A percentile compares a stretch with the other conserved stretches of the same genome.
Evolutionary conservation across 2,888 invertebrate species (phyloP).

Genomic region (Julus scanicus): DNA sequence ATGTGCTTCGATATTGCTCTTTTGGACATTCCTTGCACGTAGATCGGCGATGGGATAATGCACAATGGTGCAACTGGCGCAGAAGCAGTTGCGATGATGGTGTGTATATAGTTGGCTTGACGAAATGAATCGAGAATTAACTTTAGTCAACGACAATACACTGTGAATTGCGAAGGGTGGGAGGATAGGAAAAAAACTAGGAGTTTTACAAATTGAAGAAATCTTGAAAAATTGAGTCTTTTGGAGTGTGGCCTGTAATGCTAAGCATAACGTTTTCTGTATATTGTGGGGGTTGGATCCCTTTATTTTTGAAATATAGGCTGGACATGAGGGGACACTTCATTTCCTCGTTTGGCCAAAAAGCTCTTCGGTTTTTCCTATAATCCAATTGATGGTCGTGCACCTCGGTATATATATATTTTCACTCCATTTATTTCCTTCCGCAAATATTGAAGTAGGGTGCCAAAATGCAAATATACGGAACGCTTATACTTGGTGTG

Average conservation of each 20-base stretch:
- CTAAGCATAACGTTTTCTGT: not conserved
- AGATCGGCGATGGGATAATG: not conserved
- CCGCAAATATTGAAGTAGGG: not conserved
- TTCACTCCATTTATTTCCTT: conserved; percentile 30
- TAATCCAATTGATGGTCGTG: conserved; percentile 20
- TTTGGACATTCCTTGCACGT: not conserved
- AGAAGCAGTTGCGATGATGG: not conserved
- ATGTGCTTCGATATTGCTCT: not conserved
- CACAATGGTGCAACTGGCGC: not conserved
- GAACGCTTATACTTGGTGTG: too few relatives aligned
- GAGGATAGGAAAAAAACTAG: not conserved
- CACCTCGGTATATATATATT: not conserved
- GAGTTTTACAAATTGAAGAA: conserved; percentile 39
- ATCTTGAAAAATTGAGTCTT: conserved; percentile 28
- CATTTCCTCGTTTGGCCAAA: conserved; percentile 1
- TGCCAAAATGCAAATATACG: not conserved
- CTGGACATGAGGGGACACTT: not conserved
- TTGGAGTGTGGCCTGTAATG: conserved; percentile 21
- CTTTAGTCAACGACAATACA: conserved; percentile 36
- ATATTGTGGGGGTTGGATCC: too few relatives aligned
- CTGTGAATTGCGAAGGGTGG: conserved; percentile 25
- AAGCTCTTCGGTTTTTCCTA: conserved; percentile 19
- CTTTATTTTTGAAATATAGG: not conserved
- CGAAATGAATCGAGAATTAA: conserved; percentile 38
- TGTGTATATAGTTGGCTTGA: not conserved